These are phyloP conservation scores for Papilio xuthus DNA, from an alignment of 1,140 invertebrate genomes.

Conservation along the genomic window DNA sequence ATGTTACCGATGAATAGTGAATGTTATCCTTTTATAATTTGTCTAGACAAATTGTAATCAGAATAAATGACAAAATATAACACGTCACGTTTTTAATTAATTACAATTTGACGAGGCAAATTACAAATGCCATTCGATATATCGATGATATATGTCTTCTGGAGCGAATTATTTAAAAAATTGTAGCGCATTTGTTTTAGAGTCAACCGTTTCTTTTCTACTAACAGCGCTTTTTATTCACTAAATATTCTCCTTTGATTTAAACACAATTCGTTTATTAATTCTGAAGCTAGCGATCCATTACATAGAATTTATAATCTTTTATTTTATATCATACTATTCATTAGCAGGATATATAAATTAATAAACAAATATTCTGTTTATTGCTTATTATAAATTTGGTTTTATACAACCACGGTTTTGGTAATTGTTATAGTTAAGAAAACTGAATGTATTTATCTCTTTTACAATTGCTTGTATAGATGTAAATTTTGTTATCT, in stretches of 20 bases:
- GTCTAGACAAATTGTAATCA: neutral
- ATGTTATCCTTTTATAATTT: neutral
- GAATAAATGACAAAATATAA: too few relatives aligned
- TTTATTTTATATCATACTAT: neutral
- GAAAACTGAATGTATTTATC: neutral
- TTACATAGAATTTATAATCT: neutral
- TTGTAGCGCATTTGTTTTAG: slow-evolving; percentile 35
- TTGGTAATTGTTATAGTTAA: neutral
- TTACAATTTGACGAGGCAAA: neutral
- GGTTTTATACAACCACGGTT: neutral
- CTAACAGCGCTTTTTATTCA: neutral
- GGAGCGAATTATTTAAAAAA: slow-evolving; percentile 31
- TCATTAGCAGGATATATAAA: neutral
- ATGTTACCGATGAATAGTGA: neutral
- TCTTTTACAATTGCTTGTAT: neutral
- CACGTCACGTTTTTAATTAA: neutral
- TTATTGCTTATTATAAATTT: too few relatives aligned
- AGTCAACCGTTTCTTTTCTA: neutral
- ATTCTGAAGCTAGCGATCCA: neutral
- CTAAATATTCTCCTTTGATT: too few relatives aligned
- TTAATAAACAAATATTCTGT: neutral
- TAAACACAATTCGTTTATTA: neutral
- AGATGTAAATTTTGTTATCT: too few relatives aligned
- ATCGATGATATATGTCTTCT: slow-evolving; percentile 4
- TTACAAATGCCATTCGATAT: neutral